These are phyloP conservation scores for Leptonema lineaticorne DNA, from an alignment of 1,140 invertebrate species.

Conservation along the genomic window DNA sequence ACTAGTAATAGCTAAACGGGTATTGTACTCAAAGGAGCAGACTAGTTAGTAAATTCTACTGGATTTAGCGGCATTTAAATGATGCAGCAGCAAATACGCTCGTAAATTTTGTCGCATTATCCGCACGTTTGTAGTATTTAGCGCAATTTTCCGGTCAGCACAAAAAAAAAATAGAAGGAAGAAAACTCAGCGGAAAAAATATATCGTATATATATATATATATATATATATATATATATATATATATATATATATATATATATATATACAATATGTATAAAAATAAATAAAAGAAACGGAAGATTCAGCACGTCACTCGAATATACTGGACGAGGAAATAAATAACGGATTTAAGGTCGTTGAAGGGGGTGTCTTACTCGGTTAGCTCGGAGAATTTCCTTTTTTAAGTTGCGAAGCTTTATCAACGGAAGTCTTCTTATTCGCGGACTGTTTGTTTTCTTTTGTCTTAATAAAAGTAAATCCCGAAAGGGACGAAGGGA, in stretches of 20 bases:
- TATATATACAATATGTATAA: background rate
- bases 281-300: constrained; percentile 7
- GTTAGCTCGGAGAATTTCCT: constrained; percentile 27
- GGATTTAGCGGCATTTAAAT: constrained; percentile 7
- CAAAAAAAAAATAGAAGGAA: constrained; percentile 9
- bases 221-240: too few species aligned
- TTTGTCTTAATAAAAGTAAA: constrained; percentile 38
- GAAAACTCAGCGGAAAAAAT: too few species aligned
- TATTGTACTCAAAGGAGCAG: too few species aligned
- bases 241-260: background rate
- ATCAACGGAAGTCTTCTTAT: constrained; percentile 31
- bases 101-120: constrained; percentile 33
- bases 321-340: constrained; percentile 24
- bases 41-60: background rate
- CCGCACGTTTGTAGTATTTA: constrained; percentile 22
- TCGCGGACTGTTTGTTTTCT: constrained; percentile 34
- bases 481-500: constrained; percentile 12
- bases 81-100: background rate
- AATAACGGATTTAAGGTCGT: constrained; percentile 33
- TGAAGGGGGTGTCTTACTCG: constrained; percentile 29
- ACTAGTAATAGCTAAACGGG: too few species aligned
- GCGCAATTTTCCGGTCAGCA: constrained; percentile 15
- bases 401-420: constrained; percentile 35
- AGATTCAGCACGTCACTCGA: background rate
- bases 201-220: too few species aligned